phyloP scores from a whole-genome alignment of 2,797 vertebrate genomes.

The Neosilurus hyrtlii region DNA sequence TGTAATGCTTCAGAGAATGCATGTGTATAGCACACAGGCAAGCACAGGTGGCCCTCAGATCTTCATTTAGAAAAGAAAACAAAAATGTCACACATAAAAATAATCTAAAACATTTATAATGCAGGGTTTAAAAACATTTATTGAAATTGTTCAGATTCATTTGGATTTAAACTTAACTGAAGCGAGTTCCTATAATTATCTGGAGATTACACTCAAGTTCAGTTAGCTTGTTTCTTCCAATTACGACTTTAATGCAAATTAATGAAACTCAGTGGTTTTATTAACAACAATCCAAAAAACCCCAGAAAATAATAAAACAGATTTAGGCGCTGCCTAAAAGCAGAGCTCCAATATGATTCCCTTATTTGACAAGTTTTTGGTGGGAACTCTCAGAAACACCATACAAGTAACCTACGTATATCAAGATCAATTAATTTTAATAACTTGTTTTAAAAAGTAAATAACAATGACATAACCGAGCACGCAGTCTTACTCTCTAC shows the following conservation, averaged over 20 bases:
- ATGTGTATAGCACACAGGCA: conserved; percentile 88
- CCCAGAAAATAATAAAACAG: neutral
- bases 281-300: neutral
- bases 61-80: conserved; percentile 64
- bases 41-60: conserved; percentile 94
- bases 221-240: too few relatives aligned
- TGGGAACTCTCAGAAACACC: too few relatives aligned
- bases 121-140: neutral
- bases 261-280: neutral
- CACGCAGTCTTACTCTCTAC: too few relatives aligned
- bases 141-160: neutral
- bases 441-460: too few relatives aligned
- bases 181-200: neutral
- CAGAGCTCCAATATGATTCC: too few relatives aligned
- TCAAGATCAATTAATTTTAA: too few relatives aligned
- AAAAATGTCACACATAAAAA: neutral
- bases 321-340: too few relatives aligned
- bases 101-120: conserved; percentile 7
- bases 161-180: neutral
- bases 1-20: conserved; percentile 89
- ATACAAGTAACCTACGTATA: too few relatives aligned
- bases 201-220: too few relatives aligned
- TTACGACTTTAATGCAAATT: too few relatives aligned
- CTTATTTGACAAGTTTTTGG: too few relatives aligned
- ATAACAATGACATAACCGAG: too few relatives aligned